phyloP scores from a whole-genome alignment of 2,797 vertebrate species.

The Danio tinwini region DNA sequence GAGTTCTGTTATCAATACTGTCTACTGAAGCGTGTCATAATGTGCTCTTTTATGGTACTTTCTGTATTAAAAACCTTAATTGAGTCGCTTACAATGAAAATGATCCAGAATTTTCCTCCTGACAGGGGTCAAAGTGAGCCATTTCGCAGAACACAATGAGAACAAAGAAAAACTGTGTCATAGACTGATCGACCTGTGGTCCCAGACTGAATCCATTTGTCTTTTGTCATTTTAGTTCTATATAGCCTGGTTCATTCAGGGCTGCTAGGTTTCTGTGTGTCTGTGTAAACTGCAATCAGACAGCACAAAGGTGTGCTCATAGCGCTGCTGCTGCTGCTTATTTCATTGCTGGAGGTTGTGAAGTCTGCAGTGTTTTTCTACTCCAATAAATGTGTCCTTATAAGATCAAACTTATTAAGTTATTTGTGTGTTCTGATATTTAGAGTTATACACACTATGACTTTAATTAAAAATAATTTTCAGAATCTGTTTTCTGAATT shows the following conservation, averaged over 20 bases:
- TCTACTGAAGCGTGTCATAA: constrained; percentile 68
- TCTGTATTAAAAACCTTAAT: constrained; percentile 50
- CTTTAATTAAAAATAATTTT: too few species aligned
- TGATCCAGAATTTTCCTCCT: constrained; percentile 41
- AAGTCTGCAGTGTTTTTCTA: neutral
- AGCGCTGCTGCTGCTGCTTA: neutral
- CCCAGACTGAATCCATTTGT: constrained; percentile 44
- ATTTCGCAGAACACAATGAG: constrained; percentile 39
- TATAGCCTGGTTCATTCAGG: neutral
- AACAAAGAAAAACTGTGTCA: constrained; percentile 38
- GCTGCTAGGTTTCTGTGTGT: neutral
- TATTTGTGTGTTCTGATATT: too few species aligned
- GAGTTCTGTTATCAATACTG: constrained; percentile 51
- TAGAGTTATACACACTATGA: too few species aligned
- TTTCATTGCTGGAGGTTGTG: neutral
- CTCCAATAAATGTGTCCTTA: neutral
- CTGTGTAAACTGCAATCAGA: neutral
- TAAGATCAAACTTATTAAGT: too few species aligned
- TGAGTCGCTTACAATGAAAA: constrained; percentile 43
- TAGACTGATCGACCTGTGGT: constrained; percentile 35
- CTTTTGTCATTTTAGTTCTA: constrained; percentile 27
- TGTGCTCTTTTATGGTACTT: constrained; percentile 46
- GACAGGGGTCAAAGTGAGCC: constrained; percentile 41
- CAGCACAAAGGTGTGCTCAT: neutral
- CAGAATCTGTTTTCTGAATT: too few species aligned